Evolutionary conservation across 2,888 invertebrate genomes (phyloP).

Genomic region (Zaprionus obscuricornis): DNA sequence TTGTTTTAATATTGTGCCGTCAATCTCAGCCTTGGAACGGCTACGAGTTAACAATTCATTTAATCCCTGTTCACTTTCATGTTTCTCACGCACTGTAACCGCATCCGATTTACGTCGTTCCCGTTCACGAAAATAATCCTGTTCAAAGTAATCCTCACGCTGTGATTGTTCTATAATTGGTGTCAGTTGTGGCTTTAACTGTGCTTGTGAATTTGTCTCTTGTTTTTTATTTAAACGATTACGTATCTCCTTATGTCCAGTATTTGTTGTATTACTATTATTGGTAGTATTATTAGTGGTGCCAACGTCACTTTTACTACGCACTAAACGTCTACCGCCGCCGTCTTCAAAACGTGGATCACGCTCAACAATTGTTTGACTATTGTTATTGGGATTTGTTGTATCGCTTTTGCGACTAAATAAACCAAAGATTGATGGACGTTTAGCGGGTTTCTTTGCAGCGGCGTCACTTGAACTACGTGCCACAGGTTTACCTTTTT

Average conservation of each 20-base stretch:
- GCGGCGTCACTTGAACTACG: constrained; percentile 86
- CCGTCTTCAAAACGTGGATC: constrained; percentile 84
- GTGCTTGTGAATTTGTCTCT: constrained; percentile 83
- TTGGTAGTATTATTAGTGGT: too few species aligned
- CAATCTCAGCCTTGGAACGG: constrained; percentile 70
- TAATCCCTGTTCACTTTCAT: constrained; percentile 75
- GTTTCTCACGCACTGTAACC: constrained; percentile 80
- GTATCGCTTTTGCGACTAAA: constrained; percentile 86
- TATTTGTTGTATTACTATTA: too few species aligned
- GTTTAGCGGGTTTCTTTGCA: constrained; percentile 83
- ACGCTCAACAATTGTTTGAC: constrained; percentile 78
- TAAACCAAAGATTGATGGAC: constrained; percentile 87
- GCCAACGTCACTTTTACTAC: constrained; percentile 88
- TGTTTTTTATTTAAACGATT: constrained; percentile 57
- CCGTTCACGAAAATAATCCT: constrained; percentile 82
- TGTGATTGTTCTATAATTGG: constrained; percentile 92
- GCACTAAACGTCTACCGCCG: constrained; percentile 84
- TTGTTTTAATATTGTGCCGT: constrained; percentile 84
- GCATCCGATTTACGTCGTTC: constrained; percentile 82
- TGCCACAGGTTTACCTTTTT: constrained; percentile 84
- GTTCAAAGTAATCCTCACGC: constrained; percentile 86
- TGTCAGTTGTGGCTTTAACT: constrained; percentile 86
- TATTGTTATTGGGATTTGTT: too few species aligned
- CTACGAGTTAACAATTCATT: constrained; percentile 75
- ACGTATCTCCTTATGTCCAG: constrained; percentile 53